Evolutionary conservation across 2,797 vertebrate genomes (phyloP).

Genomic region (Diplodus puntazzo): DNA sequence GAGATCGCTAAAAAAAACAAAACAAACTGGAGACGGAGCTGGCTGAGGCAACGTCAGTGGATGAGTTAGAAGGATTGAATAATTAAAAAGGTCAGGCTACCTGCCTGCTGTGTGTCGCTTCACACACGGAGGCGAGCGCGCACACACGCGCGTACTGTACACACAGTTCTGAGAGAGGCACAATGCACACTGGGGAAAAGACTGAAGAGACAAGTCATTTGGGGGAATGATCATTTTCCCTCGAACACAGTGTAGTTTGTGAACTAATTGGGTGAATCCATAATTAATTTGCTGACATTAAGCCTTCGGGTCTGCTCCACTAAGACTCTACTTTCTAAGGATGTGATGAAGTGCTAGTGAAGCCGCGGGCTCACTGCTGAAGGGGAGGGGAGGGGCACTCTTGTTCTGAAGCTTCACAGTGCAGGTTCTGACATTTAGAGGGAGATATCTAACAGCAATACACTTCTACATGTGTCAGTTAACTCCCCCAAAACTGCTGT

Average conservation of each 20-base stretch:
- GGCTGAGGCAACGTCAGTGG: constrained; percentile 42
- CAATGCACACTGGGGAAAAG: constrained; percentile 55
- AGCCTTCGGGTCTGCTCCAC: constrained; percentile 73
- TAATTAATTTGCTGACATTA: constrained; percentile 84
- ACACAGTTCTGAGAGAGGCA: constrained; percentile 39
- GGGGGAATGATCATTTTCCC: constrained; percentile 73
- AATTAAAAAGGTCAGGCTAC: constrained; percentile 88
- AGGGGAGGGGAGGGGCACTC: constrained; percentile 50
- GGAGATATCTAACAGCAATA: constrained; percentile 36
- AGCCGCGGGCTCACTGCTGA: constrained; percentile 56
- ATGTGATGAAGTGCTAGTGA: constrained; percentile 52
- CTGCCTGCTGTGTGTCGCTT: constrained; percentile 75
- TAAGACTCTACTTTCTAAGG: constrained; percentile 68
- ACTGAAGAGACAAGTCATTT: constrained; percentile 69
- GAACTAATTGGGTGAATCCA: constrained; percentile 83
- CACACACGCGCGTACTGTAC: constrained; percentile 25
- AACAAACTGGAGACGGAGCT: constrained; percentile 40
- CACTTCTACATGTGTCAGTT: constrained; percentile 41
- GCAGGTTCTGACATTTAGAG: constrained; percentile 59
- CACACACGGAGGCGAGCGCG: constrained; percentile 31
- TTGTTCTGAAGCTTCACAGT: constrained; percentile 33
- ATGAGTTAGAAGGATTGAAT: constrained; percentile 82
- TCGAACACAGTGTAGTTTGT: constrained; percentile 76
- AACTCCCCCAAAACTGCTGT: background rate
- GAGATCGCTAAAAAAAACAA: constrained; percentile 41